Percentiles rank a stretch among this genome's conserved stretches.
phyloP scores from a whole-genome alignment of 2,113 vertebrate genomes.

The Boleophthalmus pectinirostris region DNA sequence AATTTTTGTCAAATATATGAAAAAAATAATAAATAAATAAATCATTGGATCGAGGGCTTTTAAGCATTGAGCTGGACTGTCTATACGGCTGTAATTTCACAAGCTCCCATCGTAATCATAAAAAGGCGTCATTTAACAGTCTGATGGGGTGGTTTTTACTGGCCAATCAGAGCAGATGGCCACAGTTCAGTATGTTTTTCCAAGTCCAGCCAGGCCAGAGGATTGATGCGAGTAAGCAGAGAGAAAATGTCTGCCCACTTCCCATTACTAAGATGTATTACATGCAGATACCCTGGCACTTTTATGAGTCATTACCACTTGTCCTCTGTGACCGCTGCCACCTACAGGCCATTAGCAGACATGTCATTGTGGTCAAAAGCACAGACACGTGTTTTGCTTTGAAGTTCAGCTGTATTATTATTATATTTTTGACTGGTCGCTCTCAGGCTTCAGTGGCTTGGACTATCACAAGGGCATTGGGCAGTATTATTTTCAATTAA shows the following conservation, averaged over 20 bases:
- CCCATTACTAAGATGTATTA: conserved; percentile 57
- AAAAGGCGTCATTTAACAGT: conserved; percentile 69
- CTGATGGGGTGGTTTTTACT: conserved; percentile 68
- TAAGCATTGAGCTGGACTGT: conserved; percentile 19
- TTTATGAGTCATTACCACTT: conserved; percentile 9
- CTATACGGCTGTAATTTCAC: conserved; percentile 38
- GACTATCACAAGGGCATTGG: not conserved
- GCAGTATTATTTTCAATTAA: too few relatives aligned
- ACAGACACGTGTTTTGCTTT: not conserved
- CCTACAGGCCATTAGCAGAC: conserved; percentile 27
- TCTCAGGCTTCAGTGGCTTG: not conserved
- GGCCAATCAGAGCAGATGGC: conserved; percentile 66
- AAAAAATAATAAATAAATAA: too few relatives aligned
- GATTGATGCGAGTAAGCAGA: conserved; percentile 65
- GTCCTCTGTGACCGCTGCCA: conserved; percentile 1
- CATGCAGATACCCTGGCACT: conserved; percentile 37
- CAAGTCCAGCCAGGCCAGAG: conserved; percentile 46
- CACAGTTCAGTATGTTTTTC: conserved; percentile 41
- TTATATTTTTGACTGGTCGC: not conserved
- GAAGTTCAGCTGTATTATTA: not conserved
- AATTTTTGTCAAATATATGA: too few relatives aligned
- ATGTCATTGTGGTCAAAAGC: conserved; percentile 32
- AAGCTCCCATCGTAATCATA: conserved; percentile 61
- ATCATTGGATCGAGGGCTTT: too few relatives aligned
- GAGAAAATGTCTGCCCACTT: conserved; percentile 46